Base-by-base conservation (phyloP, 2,888 invertebrate species). In the Syrista parreyssii region DNA sequence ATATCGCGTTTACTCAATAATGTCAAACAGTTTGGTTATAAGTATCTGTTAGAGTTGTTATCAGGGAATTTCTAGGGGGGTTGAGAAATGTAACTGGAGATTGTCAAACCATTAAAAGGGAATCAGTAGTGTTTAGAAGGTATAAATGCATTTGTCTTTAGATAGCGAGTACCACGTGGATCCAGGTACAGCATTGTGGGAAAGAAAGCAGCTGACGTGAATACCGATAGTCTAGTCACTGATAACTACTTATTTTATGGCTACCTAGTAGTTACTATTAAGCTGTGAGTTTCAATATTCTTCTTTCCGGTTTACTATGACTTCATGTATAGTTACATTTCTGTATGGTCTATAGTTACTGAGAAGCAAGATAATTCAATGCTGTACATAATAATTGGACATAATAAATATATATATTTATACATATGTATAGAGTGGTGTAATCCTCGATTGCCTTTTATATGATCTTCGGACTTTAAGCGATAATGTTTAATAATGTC, bases 131-230 rank as follows among this genome's bases (percentile, higher is more conserved):
- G 6, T 36, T 35, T 35, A 75, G 71, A 82, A 82, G 79, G 83
- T 82, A 79, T 81, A 83, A 81, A 84, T 81, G 80, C 77, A 83
- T 85, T 85, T 86, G 86, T 86, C 84, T 71, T 83, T 83, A 69
- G 78, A 79, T 80, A 81, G 82, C 77, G 79, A 81, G 88, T 87
- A 80, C 88, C 87, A 84, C 79, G 84, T 84, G 81, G 88, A 85
- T 86, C 88, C 89, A 87, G 89, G 89, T 78, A 89, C 89, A 83
- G 81, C 77, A 82, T 83, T 85, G 86, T 89, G 89, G 84, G 89
- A 89, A 89, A 81, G 81, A 75, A 85, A 86, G 84, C 89, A 89
- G 86, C 87, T 88, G 89, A 81, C 84, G 74, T 75, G 80, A 85
- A 88, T 89, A 88, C 85, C 88, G 82, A 85, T 85, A 81, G 79